phyloP scores from a whole-genome alignment of 2,888 invertebrate genomes.

The Papilio demoleus region DNA sequence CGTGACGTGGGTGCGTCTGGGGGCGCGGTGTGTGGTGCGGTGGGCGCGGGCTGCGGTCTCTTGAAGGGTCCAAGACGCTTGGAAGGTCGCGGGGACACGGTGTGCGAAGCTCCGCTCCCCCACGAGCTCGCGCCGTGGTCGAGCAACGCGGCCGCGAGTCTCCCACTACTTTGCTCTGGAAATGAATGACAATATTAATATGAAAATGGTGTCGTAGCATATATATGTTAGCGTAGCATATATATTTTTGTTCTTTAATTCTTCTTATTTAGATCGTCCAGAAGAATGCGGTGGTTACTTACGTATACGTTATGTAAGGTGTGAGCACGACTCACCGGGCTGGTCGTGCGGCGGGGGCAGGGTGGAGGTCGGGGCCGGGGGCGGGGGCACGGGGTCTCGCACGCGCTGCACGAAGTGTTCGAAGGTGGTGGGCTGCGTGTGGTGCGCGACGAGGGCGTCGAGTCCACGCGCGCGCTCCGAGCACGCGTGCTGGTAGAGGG shows the following conservation, averaged over 20 bases:
- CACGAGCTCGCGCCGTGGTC: constrained; percentile 80
- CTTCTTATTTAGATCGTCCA: too few species aligned
- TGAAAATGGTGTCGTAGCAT: background rate
- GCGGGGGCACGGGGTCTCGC: constrained; percentile 61
- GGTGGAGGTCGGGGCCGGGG: constrained; percentile 37
- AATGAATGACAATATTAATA: too few species aligned
- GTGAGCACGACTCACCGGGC: constrained; percentile 31
- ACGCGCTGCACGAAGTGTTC: constrained; percentile 87
- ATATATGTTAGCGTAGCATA: too few species aligned
- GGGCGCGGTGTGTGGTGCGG: constrained; percentile 49
- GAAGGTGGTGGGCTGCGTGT: constrained; percentile 94
- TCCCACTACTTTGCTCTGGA: constrained; percentile 71
- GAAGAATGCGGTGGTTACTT: background rate
- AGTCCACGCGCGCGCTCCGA: constrained; percentile 94
- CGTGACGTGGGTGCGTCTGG: constrained; percentile 50
- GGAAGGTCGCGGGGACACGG: constrained; percentile 86
- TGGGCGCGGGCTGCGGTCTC: constrained; percentile 67
- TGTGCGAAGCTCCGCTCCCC: constrained; percentile 60
- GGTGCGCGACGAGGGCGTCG: constrained; percentile 92
- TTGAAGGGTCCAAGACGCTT: constrained; percentile 88
- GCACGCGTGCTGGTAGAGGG: constrained; percentile 96
- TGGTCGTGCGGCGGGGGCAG: constrained; percentile 32
- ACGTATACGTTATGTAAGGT: background rate
- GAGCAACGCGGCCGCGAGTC: constrained; percentile 84
- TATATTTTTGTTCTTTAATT: too few species aligned